phyloP scores from a whole-genome alignment of 2,113 vertebrate genomes.

The Buteo buteo region DNA sequence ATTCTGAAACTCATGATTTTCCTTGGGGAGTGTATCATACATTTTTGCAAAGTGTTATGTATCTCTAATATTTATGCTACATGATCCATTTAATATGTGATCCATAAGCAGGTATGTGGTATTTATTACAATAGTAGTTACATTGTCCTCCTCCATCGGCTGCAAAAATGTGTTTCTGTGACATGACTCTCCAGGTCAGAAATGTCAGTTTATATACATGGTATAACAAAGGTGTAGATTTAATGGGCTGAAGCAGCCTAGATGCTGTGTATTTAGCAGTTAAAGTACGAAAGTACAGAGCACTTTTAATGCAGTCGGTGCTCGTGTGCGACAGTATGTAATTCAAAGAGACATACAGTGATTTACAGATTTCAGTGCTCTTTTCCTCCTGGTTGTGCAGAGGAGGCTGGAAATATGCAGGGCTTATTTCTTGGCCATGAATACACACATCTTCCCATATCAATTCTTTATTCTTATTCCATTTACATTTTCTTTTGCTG shows the following conservation, averaged over 20 bases:
- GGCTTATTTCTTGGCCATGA: not conserved
- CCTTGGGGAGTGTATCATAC: rapidly evolving
- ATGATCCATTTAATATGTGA: rapidly evolving
- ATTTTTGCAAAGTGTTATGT: rapidly evolving
- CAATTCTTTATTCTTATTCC: not conserved
- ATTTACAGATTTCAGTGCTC: not conserved
- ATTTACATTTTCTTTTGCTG: not conserved
- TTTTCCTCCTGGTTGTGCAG: not conserved
- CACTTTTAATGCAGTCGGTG: rapidly evolving
- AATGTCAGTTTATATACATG: rapidly evolving
- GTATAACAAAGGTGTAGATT: no score
- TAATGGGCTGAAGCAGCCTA: rapidly evolving
- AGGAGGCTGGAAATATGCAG: not conserved
- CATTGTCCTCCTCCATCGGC: not conserved
- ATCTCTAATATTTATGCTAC: not conserved
- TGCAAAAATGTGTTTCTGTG: rapidly evolving
- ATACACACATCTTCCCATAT: rapidly evolving
- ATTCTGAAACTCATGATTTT: rapidly evolving
- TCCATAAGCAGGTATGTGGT: rapidly evolving
- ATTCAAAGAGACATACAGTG: rapidly evolving
- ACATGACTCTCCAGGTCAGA: not conserved
- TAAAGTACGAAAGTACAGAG: not conserved
- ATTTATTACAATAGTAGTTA: rapidly evolving
- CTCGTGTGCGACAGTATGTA: rapidly evolving
- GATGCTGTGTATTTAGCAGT: not conserved